phyloP scores from a whole-genome alignment of 2,888 invertebrate species.

The Agrilus biguttatus region DNA sequence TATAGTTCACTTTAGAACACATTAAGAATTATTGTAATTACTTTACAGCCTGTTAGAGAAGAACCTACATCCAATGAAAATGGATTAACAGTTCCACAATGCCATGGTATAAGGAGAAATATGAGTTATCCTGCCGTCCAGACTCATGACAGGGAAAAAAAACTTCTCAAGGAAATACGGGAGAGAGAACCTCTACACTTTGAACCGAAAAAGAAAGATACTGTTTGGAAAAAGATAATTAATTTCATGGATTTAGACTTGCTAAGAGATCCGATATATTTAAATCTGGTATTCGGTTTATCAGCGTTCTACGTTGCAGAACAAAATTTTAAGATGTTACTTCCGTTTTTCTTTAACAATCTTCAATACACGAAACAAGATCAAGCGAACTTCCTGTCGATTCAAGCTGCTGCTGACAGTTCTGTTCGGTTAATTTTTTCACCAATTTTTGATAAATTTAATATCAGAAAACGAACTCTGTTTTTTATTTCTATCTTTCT shows the following conservation, averaged over 20 bases:
- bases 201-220: conserved; percentile 19
- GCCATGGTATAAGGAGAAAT: conserved; percentile 23
- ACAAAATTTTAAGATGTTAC: conserved; percentile 60
- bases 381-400: conserved; percentile 58
- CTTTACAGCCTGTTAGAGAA: conserved; percentile 8
- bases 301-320: conserved; percentile 63
- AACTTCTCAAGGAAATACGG: conserved; percentile 18
- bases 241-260: conserved; percentile 56
- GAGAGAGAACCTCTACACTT: conserved; percentile 15
- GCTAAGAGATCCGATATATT: conserved; percentile 55
- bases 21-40: background rate
- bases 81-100: background rate
- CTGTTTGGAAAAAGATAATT: conserved; percentile 33
- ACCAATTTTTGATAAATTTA: conserved; percentile 52
- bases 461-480: conserved; percentile 52
- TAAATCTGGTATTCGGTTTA: conserved; percentile 56
- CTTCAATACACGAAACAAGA: conserved; percentile 49
- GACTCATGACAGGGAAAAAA: conserved; percentile 15
- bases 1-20: conserved; percentile 4
- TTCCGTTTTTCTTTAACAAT: conserved; percentile 50
- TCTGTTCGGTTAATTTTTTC: conserved; percentile 57
- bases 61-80: background rate
- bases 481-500: conserved; percentile 59
- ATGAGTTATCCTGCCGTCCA: conserved; percentile 30
- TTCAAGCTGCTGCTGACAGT: conserved; percentile 62